Evolutionary conservation across 2,888 invertebrate species (phyloP), one percentile per base, ranked within the genome.

Genomic region (Tholera decimalis): DNA sequence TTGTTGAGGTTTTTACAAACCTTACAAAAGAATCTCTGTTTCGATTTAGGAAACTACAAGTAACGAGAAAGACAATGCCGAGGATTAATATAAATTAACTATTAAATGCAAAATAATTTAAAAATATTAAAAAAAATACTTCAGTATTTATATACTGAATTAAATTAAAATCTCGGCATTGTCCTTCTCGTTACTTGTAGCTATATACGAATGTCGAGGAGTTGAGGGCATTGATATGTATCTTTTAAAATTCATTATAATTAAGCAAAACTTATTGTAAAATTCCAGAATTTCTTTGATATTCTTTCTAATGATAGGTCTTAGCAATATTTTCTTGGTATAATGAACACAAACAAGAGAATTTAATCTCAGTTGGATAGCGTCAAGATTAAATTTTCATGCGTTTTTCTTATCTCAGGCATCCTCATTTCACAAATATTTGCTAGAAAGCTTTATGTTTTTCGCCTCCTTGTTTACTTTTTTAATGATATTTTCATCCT

Each of bases 361-460:
- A 86, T 89, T 87, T 88, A 88, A 91, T 89, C 88, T 88, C 80
- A 75, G 84, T 72, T 69, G 80, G 79, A 78, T 84, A 79, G 85
- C 83, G 86, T 83, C 82, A 84, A 88, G 87, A 89, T 89, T 86
- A 89, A 79, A 86, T 86, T 89, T 89, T 88, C 82, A 82, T 84
- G 80, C 83, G 79, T 82, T 82, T 82, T 81, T 82, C 83, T 87
- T 89, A 89, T 90, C 88, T 78, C 83, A 66, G 80, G 77, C 74
- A 81, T 87, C 84, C 80, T 83, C 83, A 83, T 86, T 85, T 79
- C 85, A 73, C 61, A 86, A 87, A 89, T 87, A 89, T 90, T 89
- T 88, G 83, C 74, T 68, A 47, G 18, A 54, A 77, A 69, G 56
- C 71, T 84, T 84, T 79, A 60, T 74, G 28, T 64, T 65, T 60